phyloP scores from a whole-genome alignment of 2,113 vertebrate species.

The Haemorhous mexicanus region DNA sequence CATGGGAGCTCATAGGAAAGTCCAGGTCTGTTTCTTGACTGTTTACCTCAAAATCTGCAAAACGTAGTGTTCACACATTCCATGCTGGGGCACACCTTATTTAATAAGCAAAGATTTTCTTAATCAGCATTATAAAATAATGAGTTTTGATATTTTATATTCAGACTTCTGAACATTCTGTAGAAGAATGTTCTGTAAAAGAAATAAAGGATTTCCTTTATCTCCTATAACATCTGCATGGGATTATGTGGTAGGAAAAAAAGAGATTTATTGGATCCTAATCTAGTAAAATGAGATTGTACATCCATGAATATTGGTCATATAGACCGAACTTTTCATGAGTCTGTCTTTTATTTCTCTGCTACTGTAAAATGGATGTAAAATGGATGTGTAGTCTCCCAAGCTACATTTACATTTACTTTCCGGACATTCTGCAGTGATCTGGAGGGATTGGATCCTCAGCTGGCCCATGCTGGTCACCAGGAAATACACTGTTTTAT shows the following conservation, averaged over 20 bases:
- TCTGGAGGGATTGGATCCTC: neutral
- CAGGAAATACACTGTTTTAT: neutral
- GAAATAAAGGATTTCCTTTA: neutral
- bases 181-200: neutral
- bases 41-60: neutral
- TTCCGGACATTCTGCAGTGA: neutral
- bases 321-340: neutral
- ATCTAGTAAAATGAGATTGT: neutral
- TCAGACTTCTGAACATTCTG: neutral
- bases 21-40: neutral
- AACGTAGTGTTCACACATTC: neutral
- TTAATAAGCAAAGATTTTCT: neutral
- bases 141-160: neutral
- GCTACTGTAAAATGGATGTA: neutral
- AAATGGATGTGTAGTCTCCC: neutral
- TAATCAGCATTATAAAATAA: neutral
- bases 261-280: neutral
- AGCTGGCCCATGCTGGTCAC: accelerated
- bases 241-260: neutral
- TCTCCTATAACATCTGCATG: neutral
- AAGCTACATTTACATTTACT: neutral
- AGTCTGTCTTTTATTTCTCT: neutral
- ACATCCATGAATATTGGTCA: neutral
- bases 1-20: neutral
- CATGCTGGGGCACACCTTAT: neutral